These are phyloP conservation scores for Pteronura brasiliensis DNA, from an alignment of 2,113 vertebrate species.

Conservation along the genomic window DNA sequence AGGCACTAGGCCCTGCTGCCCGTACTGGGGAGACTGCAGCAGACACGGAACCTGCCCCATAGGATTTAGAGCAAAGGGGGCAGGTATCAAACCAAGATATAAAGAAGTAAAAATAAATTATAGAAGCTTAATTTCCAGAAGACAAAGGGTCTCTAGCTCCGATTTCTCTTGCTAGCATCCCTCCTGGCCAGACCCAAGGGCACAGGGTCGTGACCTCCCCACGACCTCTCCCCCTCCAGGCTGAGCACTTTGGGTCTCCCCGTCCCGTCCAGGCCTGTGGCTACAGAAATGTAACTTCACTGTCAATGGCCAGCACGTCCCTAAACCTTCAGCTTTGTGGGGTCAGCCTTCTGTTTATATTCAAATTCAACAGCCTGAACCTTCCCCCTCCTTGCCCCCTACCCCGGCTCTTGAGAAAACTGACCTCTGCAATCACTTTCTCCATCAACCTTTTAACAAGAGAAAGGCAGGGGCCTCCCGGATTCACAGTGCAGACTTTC, in stretches of 20 bases:
- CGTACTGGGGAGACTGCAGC: not conserved
- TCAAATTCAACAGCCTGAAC: not conserved
- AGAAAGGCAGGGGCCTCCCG: not conserved
- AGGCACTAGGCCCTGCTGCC: not conserved
- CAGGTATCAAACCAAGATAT: not conserved
- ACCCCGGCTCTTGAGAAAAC: not conserved
- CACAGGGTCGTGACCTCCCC: not conserved
- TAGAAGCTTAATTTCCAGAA: not conserved
- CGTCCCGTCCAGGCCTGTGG: not conserved
- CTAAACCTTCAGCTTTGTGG: not conserved
- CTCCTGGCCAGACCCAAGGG: not conserved
- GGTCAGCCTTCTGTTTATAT: not conserved
- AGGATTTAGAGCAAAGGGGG: not conserved
- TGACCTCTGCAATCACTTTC: not conserved
- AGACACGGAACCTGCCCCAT: not conserved
- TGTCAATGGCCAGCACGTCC: not conserved
- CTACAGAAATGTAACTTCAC: not conserved
- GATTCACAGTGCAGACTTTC: not conserved
- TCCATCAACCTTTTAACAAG: not conserved
- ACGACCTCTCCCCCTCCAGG: not conserved
- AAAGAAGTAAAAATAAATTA: not conserved
- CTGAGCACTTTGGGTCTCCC: not conserved
- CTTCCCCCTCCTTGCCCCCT: not conserved
- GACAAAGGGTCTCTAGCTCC: not conserved
- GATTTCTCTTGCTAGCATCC: not conserved